Base-by-base conservation (phyloP, 92 coral and sea anemone genomes). In the Zoanthus sansibaricus region DNA sequence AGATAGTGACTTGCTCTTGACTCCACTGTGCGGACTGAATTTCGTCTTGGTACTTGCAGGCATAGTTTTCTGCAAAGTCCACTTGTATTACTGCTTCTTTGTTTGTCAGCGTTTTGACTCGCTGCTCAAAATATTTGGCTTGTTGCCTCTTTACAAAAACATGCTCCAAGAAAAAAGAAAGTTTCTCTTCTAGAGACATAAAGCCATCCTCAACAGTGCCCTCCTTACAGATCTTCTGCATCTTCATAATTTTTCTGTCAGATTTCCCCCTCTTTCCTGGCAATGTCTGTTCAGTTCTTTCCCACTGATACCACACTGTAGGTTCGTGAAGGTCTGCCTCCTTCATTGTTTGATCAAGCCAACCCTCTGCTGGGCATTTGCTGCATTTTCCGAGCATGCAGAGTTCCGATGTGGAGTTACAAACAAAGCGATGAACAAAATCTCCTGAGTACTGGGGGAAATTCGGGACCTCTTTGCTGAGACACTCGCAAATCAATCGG, bases 1-100 rank as follows among this genome's bases (percentile, higher is more conserved):
- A 86, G 15, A 90, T 14, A 64, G 94, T 79, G 31, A 93, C 94
- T 82, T 93, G 92, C 54, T 87, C 87, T 55, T 92, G 93, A 75
- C 78, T 90, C 93, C 93, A 93, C 48, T 93, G 95, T 47, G 93
- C 96, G 6, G 89, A 33, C 79, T 93, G 96, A 55, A 91, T 79
- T 83, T 90, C 94, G 68, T 78, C 89, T 80, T 93, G 91, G 44
- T 93, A 76, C 68, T 82, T 69, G 78, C 94, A 91, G 7, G 88
- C 18, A 51, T 87, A 90, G 75, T 93, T 93, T 74, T 90, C 95
- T 31, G 94, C 90, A 85, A 90, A 90, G 73, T 93, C 93, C 15
- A 90, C 94, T 82, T 91, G 93, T 16, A 93, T 83, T 5, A 93
- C 79, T 73, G 90, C 95, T 55, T 91, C 95, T 32, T 82, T 71